These are phyloP conservation scores for Cossypha niveicapilla DNA, from an alignment of 2,797 vertebrate genomes.

Conservation along the genomic window DNA sequence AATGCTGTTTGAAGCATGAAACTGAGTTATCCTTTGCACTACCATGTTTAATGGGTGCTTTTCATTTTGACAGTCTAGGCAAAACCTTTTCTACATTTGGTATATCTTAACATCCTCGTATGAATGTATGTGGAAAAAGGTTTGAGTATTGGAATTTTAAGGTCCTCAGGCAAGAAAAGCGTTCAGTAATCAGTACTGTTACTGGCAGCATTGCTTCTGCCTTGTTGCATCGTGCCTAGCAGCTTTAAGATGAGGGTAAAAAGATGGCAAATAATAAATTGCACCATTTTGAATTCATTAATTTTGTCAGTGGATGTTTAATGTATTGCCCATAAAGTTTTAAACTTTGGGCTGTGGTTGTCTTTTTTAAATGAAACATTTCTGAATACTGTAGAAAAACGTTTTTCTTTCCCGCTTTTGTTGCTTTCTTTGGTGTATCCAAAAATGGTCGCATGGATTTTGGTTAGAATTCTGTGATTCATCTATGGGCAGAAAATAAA, in stretches of 20 bases:
- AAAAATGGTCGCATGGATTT: slow-evolving; percentile 24
- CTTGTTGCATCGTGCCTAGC: not conserved
- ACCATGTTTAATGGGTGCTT: not conserved
- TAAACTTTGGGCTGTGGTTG: not conserved
- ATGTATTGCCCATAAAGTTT: not conserved
- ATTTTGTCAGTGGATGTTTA: not conserved
- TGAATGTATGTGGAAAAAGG: not conserved
- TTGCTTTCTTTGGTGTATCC: not conserved
- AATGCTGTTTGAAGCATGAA: not conserved
- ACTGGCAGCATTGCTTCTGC: not conserved
- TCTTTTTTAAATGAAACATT: not conserved
- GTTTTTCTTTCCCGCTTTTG: not conserved
- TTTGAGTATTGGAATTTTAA: not conserved
- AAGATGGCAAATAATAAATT: not conserved
- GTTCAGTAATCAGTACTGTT: not conserved
- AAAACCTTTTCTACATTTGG: not conserved
- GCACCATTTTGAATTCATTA: not conserved
- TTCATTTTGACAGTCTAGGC: not conserved
- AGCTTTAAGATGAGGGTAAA: not conserved
- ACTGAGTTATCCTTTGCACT: not conserved
- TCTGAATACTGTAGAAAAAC: not conserved
- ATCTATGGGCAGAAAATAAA: slow-evolving; percentile 33
- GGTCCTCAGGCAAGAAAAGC: not conserved
- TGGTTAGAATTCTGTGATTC: slow-evolving; percentile 32
- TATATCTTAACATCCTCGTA: not conserved